Evolutionary conservation across 2,888 invertebrate genomes (phyloP), one percentile per base, ranked within the genome.

Genomic region (Achlya flavicornis): DNA sequence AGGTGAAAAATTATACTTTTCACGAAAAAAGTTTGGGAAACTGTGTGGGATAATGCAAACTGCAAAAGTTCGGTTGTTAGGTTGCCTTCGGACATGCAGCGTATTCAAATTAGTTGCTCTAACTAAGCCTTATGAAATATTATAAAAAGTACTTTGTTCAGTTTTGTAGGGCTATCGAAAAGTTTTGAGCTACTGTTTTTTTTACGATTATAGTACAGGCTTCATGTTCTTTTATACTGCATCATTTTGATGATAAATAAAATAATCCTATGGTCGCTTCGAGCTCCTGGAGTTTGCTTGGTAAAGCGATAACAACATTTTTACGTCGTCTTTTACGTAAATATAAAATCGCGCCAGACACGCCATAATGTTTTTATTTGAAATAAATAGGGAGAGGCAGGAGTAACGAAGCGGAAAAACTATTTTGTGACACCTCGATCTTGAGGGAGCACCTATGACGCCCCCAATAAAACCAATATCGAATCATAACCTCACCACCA

Each of bases 401-500:
- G 71, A 61, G 74, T 84, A 88, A 84, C 84, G 83, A 85, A 82
- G 80, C 82, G 80, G 80, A 82, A 84, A 86, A 88, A 88, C 88
- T 89, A 88, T 87, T 87, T 86, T 80, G 86, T 81, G 86, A 83
- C 88, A 86, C 88, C 85, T 86, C 86, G 80, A 81, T 83, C 80
- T 77, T 77, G 69, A 72, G 80, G 75, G 81, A 77, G 76, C 78
- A 80, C 76, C 79, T 79, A 69, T 72, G 74, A 78, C 83, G 82
- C 80, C 81, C 81, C 78, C 89, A 87, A 90, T 89, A 88, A 88
- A 84, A 83, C 79, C 87, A 82, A 88, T 88, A 90, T 88, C 85
- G 81, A 85, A 85, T 87, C 86, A 86, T 86, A 85, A 84, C 64
- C 70, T 65, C 63, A 64, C 61, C 66, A 64, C 76, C 68, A 58